Conservation (phyloP, 2,797 vertebrate species). For the Phataginus tricuspis region DNA sequence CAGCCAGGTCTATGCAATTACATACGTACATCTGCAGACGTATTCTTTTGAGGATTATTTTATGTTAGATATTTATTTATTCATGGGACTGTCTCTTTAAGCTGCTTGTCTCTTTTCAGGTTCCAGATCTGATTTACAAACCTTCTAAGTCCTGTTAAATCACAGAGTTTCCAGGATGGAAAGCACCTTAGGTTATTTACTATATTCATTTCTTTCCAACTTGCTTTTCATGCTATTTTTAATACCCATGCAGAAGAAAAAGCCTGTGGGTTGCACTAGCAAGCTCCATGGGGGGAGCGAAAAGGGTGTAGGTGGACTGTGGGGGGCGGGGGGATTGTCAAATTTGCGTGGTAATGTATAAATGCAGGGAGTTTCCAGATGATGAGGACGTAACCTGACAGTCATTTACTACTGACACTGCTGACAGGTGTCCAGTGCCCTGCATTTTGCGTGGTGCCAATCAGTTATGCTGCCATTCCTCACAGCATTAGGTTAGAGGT, state of each 20-base stretch:
- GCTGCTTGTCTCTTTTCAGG: slow-evolving; percentile 57
- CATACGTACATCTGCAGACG: not conserved
- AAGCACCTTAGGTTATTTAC: slow-evolving; percentile 64
- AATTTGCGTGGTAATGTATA: not conserved
- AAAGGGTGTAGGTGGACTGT: not conserved
- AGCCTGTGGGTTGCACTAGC: not conserved
- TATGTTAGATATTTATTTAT: slow-evolving; percentile 59
- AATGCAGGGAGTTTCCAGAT: not conserved
- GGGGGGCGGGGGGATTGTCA: not conserved
- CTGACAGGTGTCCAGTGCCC: fast-evolving
- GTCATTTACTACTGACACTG: not conserved
- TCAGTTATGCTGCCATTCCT: fast-evolving
- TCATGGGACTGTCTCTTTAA: slow-evolving; percentile 58
- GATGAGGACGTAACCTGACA: not conserved
- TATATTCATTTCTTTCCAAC: slow-evolving; percentile 46
- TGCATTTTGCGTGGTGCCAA: not conserved
- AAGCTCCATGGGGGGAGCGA: not conserved
- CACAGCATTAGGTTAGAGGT: not conserved
- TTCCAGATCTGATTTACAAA: slow-evolving; percentile 66
- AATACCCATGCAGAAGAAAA: not conserved
- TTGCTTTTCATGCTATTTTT: slow-evolving; percentile 65
- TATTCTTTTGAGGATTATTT: slow-evolving; percentile 71
- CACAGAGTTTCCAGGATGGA: slow-evolving; percentile 52
- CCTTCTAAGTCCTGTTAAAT: slow-evolving; percentile 64
- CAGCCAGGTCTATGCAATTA: not conserved